Conservation (phyloP, 2,888 invertebrate genomes). For the Eutolmus rufibarbis region DNA sequence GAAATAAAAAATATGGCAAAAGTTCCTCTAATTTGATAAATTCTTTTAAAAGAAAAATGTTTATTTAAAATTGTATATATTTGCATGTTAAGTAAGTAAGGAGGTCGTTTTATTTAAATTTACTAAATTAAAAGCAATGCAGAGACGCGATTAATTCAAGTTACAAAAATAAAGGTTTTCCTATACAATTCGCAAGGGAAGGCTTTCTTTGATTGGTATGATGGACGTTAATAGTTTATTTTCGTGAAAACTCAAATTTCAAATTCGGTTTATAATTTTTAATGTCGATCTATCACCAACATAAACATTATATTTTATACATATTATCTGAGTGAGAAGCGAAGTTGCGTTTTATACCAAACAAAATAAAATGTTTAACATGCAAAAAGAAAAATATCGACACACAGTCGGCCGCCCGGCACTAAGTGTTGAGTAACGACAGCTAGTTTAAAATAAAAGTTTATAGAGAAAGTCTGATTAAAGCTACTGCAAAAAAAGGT, state of each 20-base stretch:
- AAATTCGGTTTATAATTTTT: not conserved
- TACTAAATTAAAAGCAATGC: not conserved
- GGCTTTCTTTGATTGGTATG: too few species aligned
- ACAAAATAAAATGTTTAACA: not conserved
- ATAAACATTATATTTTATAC: too few species aligned
- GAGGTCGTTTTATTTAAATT: not conserved
- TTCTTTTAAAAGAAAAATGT: not conserved
- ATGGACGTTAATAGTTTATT: not conserved
- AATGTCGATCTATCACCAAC: not conserved
- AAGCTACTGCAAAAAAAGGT: not conserved
- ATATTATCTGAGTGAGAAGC: not conserved
- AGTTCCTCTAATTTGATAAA: not conserved
- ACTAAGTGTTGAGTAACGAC: not conserved
- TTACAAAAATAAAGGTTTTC: not conserved
- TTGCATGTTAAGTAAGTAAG: not conserved
- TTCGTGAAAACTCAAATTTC: not conserved
- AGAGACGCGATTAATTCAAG: not conserved
- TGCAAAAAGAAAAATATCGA: not conserved
- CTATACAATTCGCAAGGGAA: not conserved
- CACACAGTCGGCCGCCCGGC: not conserved
- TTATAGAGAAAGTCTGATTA: not conserved
- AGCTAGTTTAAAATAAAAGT: not conserved
- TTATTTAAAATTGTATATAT: not conserved
- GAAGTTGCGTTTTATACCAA: not conserved
- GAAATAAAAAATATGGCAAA: not conserved